Conservation (phyloP, 2,113 vertebrate genomes). For the Pseudorasbora parva region DNA sequence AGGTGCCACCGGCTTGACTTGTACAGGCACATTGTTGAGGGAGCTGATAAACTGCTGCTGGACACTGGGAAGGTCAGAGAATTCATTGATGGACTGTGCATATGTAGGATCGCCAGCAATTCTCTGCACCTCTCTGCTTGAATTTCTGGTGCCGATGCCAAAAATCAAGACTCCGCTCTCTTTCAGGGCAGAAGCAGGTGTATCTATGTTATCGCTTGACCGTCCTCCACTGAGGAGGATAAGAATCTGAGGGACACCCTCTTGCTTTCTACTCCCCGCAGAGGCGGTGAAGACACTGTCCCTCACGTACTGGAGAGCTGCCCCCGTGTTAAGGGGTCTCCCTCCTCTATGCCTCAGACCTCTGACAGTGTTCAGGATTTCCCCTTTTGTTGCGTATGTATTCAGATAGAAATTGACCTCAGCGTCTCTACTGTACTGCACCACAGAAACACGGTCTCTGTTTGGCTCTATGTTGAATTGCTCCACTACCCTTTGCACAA, state of each 20-base stretch:
- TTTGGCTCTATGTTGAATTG: slow-evolving; percentile 50
- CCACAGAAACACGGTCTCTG: slow-evolving; percentile 32
- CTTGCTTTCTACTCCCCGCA: slow-evolving; percentile 58
- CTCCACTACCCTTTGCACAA: slow-evolving; percentile 48
- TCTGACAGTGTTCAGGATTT: slow-evolving; percentile 21
- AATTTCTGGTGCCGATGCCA: slow-evolving; percentile 71
- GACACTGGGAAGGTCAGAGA: slow-evolving; percentile 45
- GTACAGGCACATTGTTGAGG: neutral
- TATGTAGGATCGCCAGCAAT: slow-evolving; percentile 23
- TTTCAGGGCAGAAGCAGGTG: slow-evolving; percentile 79
- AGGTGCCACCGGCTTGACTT: neutral
- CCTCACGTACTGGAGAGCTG: slow-evolving; percentile 50
- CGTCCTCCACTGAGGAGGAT: slow-evolving; percentile 59
- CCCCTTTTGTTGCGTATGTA: slow-evolving; percentile 33
- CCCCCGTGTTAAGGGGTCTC: neutral
- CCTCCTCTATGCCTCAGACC: slow-evolving; percentile 64
- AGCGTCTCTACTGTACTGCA: too few relatives aligned
- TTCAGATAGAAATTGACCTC: too few relatives aligned
- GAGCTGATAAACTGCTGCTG: slow-evolving; percentile 33
- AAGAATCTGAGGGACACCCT: slow-evolving; percentile 50
- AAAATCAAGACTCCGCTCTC: slow-evolving; percentile 83
- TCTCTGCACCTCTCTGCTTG: slow-evolving; percentile 77
- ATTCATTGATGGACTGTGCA: slow-evolving; percentile 35
- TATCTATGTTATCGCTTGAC: slow-evolving; percentile 61
- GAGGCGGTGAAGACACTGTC: slow-evolving; percentile 62